These are phyloP conservation scores for Datnioides undecimradiatus DNA, from an alignment of 2,113 vertebrate species.

Conservation along the genomic window DNA sequence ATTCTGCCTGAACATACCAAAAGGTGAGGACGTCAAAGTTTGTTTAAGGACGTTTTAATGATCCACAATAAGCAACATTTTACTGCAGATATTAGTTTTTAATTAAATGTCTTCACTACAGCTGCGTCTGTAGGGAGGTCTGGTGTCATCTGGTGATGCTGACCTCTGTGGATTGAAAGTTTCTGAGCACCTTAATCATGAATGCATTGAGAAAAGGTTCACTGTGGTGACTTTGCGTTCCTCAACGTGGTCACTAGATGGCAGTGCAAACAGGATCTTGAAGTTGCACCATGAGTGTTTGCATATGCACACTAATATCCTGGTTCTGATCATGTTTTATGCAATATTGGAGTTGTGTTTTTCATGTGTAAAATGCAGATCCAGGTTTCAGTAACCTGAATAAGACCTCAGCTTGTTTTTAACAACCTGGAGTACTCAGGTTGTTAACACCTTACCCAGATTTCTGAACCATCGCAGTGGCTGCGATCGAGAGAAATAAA, in stretches of 20 bases:
- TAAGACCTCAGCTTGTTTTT: too few relatives aligned
- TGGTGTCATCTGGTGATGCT: neutral
- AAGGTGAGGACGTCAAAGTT: conserved; percentile 47
- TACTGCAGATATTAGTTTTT: neutral
- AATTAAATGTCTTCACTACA: neutral
- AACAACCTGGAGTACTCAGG: too few relatives aligned
- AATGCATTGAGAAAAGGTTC: neutral
- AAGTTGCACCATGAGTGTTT: too few relatives aligned
- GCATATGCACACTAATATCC: too few relatives aligned
- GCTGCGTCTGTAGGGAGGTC: too few relatives aligned
- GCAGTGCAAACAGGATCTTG: neutral
- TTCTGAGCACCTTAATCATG: neutral
- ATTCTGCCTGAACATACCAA: conserved; percentile 66
- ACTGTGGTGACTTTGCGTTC: neutral
- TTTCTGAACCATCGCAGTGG: too few relatives aligned
- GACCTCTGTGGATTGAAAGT: neutral
- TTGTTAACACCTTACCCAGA: too few relatives aligned
- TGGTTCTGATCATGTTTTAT: too few relatives aligned
- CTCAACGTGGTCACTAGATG: neutral
- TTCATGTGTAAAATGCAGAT: too few relatives aligned
- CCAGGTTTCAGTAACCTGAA: too few relatives aligned
- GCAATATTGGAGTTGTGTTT: too few relatives aligned
- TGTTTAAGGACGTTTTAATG: neutral
- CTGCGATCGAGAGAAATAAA: too few relatives aligned
- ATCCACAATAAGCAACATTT: neutral